These are phyloP conservation scores for Phrixothrix hirtus DNA, from an alignment of 2,888 invertebrate species.

Conservation along the genomic window DNA sequence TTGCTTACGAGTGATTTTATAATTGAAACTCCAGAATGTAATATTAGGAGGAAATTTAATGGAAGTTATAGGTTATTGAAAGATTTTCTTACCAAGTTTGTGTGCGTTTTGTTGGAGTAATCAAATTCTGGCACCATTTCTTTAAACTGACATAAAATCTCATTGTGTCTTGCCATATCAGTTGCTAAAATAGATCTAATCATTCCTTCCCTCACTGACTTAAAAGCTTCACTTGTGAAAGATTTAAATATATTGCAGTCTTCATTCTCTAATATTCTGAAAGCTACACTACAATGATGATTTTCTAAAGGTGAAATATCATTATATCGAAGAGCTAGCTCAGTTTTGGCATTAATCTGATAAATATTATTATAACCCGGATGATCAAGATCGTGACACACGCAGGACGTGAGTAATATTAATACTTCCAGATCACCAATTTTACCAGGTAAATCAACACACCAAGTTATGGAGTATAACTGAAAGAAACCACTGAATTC, in stretches of 20 bases:
- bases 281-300: constrained; percentile 84
- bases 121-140: constrained; percentile 69
- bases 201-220: constrained; percentile 74
- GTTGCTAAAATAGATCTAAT: constrained; percentile 77
- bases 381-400: constrained; percentile 81
- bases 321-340: constrained; percentile 81
- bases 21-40: too few relatives aligned
- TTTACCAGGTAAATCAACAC: constrained; percentile 69
- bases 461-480: constrained; percentile 82
- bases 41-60: too few relatives aligned
- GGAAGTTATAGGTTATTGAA: neutral
- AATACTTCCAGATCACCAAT: constrained; percentile 77
- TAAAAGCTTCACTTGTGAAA: constrained; percentile 65
- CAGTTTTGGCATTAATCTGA: constrained; percentile 82
- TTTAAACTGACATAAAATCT: constrained; percentile 72
- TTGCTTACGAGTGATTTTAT: too few relatives aligned
- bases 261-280: constrained; percentile 76
- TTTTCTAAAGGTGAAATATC: constrained; percentile 85
- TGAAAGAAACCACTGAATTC: constrained; percentile 48
- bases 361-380: constrained; percentile 79
- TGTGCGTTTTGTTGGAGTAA: constrained; percentile 69
- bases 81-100: constrained; percentile 65
- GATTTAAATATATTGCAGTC: constrained; percentile 80
- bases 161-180: constrained; percentile 80
- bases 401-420: constrained; percentile 75